phyloP scores from a whole-genome alignment of 2,888 invertebrate species.

The Drosophila quinaria region DNA sequence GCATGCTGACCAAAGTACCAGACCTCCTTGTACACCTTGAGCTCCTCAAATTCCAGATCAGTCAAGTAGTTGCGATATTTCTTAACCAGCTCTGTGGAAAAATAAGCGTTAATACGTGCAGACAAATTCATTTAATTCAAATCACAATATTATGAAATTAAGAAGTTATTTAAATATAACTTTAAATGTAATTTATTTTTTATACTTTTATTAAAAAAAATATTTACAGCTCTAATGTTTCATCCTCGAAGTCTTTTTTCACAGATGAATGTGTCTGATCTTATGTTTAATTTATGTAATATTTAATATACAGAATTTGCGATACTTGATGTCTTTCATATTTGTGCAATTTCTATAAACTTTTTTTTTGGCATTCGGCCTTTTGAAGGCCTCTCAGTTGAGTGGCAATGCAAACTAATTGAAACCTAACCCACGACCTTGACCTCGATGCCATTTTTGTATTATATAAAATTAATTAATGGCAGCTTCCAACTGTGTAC shows the following conservation, averaged over 20 bases:
- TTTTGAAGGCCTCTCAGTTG: constrained; percentile 2
- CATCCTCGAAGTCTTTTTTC: not conserved
- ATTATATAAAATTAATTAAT: constrained; percentile 70
- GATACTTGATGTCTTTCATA: not conserved
- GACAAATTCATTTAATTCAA: not conserved
- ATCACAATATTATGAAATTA: not conserved
- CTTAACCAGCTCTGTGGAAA: constrained; percentile 91
- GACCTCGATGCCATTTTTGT: constrained; percentile 61
- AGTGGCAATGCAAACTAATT: constrained; percentile 48
- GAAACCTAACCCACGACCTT: constrained; percentile 58
- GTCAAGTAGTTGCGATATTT: constrained; percentile 94
- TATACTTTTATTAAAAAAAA: too few species aligned
- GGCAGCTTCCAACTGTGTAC: constrained; percentile 11
- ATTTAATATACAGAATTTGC: not conserved
- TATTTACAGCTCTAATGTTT: too few species aligned
- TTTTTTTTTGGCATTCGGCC: constrained; percentile 11
- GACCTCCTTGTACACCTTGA: constrained; percentile 96
- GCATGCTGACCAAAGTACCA: constrained; percentile 97
- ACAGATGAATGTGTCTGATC: not conserved
- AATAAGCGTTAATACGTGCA: not conserved
- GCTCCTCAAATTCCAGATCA: constrained; percentile 95
- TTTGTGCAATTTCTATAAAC: constrained; percentile 11
- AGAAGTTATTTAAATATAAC: too few species aligned
- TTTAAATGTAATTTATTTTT: too few species aligned
- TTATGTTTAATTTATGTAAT: not conserved